Percentiles rank a stretch among this genome's conserved stretches.
phyloP scores from a whole-genome alignment of 2,888 invertebrate species.

The Phengaris alcon region DNA sequence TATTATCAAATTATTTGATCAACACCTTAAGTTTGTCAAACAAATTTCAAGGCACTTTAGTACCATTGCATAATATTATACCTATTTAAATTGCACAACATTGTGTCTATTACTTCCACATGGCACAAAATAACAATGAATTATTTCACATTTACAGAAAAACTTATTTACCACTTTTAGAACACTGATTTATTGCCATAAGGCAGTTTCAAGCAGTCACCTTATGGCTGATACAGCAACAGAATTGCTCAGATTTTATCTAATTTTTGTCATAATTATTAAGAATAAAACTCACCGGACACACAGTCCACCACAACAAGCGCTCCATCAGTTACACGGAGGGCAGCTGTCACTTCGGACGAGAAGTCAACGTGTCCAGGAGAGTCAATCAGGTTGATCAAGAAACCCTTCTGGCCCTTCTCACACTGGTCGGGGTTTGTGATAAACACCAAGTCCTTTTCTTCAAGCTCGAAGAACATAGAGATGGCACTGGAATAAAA shows the following conservation, averaged over 20 bases:
- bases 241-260: neutral
- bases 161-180: neutral
- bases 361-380: conserved; percentile 99
- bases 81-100: neutral
- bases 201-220: neutral
- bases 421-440: conserved; percentile 94
- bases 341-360: conserved; percentile 99
- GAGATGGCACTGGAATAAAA: conserved; percentile 91
- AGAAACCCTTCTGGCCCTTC: conserved; percentile 95
- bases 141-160: too few species aligned
- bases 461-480: conserved; percentile 98
- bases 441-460: conserved; percentile 96
- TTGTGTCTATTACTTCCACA: neutral
- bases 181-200: neutral
- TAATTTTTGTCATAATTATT: neutral
- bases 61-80: neutral
- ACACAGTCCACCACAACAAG: conserved; percentile 99
- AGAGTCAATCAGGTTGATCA: conserved; percentile 99
- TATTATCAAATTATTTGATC: too few species aligned
- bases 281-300: conserved; percentile 84
- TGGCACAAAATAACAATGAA: neutral
- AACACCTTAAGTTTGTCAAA: too few species aligned
- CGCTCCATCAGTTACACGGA: conserved; percentile 99
- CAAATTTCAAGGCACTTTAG: too few species aligned
- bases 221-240: neutral